Evolutionary conservation across 2,113 vertebrate species (phyloP), one percentile per base, ranked within the genome.

Genomic region (Anguilla rostrata): DNA sequence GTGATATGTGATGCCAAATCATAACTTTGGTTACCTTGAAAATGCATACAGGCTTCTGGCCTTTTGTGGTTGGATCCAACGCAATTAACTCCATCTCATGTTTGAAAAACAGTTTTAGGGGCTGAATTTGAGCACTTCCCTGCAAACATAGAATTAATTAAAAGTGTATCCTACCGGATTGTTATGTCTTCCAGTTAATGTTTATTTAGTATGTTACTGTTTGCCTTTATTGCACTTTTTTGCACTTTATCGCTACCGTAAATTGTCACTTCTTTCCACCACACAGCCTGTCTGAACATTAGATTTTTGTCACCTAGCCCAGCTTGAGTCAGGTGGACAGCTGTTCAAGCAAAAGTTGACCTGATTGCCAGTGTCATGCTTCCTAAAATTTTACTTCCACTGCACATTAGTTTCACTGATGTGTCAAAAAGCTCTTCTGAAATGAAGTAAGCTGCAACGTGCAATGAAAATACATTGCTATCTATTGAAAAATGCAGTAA

Each of bases 291-390:
- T 5, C 71, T 75, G 71, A 34, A 75, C 71, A 75, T 75, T 75
- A 26, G n/a, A 12, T 75, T n/a, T 34, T 75, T 75, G 71, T 75
- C 71, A 75, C 34, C n/a, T n/a, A 29, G 71, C 71, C 71, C 71
- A 75, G n/a, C 26, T 75, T 34, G 20, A 22, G 63, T n/a, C 26
- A 75, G 71, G 26, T 75, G 1, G n/a, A 29, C 71, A 34, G 71
- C n/a, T 75, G 71, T 75, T 75, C 71, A 75, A 75, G 71, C 71
- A 75, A 75, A 12, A 75, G n/a, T 26, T n/a, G 63, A 34, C 71
- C 71, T 34, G 26, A 75, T 75, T n/a, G n/a, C n/a, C 71, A 75
- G n/a, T 12, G n/a, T 12, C 34, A 29, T 75, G 71, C 26, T 75
- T 75, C n/a, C 71, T 29, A 9, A 34, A 22, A 71, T 71, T 71